Evolutionary conservation across 2,888 invertebrate genomes (phyloP), one percentile per base, ranked within the genome.

Genomic region (Nipponacmea schrenckii): DNA sequence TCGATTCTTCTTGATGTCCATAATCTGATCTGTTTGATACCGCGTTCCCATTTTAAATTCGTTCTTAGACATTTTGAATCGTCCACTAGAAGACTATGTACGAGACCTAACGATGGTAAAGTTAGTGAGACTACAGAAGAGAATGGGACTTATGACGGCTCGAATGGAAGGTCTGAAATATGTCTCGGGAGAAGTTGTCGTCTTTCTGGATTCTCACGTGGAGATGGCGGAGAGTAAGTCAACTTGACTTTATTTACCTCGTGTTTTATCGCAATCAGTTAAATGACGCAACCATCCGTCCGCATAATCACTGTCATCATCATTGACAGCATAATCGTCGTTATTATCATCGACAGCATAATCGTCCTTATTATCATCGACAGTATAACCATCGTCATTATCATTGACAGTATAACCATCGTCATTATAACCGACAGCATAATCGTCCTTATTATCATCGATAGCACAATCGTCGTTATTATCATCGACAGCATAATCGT

Each of bases 191-290:
- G 93, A 94, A 0, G 95, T 96, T 0, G 92, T 98, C 76, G 98
- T 98, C 44, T 98, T 97, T 90, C 92, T 99, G 75, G 98, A 99
- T 90, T 97, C 97, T 66, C 98, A 98, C 89, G 98, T 98, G 91
- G 98, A 98, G 90, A 97, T 97, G 88, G 94, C 97, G 3, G 78
- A 84, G 75, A 85, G 87, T 86, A 76, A 74, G 78, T 62, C 17
- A 17, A 31, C 17, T 4, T 8, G 26, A 64, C 4, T 24, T 50
- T 44, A 15, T 20, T 24, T 14, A 15, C 45, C 39, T 62, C 14
- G 15, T 20, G 31, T 15, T 45, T 15, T 66, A 3, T 71, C n/a
- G n/a, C 8, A 63, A 50, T 64, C n/a, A 39, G 39, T 31, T 1
- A 24, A 31, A 31, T 31, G 31, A 31, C 5, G 2, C 5, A n/a